Base-by-base conservation (phyloP, 2,113 vertebrate genomes). In the Calonectris borealis region DNA sequence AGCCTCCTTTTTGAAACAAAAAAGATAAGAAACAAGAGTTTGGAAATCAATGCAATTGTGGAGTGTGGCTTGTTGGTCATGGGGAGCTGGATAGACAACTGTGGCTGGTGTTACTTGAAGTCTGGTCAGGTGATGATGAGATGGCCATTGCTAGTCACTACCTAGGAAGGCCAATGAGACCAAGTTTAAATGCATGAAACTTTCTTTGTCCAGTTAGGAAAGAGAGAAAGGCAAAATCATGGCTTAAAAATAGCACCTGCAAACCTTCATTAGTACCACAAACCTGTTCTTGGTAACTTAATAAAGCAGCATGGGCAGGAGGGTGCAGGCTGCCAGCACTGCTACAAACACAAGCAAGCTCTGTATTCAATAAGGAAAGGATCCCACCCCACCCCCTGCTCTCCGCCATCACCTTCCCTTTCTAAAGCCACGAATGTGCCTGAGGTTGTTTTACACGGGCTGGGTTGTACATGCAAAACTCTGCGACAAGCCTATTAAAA, bases 381-480 rank as follows among this genome's bases (percentile, higher is more conserved):
- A 82, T 81, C 60, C 70, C 54, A 58, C 72, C 38, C 52, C 40
- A 69, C 49, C 55, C 57, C 83, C 83, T 82, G 83, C 69, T 89
- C 86, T 64, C 83, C 16, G 4, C 49, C 81, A 44, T 83, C 79
- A 48, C 78, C 76, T 65, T 86, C 76, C 70, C 44, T 69, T 68
- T 86, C 72, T 26, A 34, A 83, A 73, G 51, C 81, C 83, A 68
- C 1, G 0, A 78, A 77, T 92, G 48, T 32, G 87, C 66, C 71
- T 58, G 60, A 70, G 88, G 65, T 93, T 93, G 61, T 94, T 97
- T 96, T 94, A 92, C 85, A 60, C 21, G 18, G 69, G 48, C 60
- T 36, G 22, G 38, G 14, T 13, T 88, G 32, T 44, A 64, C 76
- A 82, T 90, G 91, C 78, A 91, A 94, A 96, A 93, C 80, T 83